Percentiles rank a stretch among this genome's conserved stretches.
Evolutionary conservation across 2,797 vertebrate genomes (phyloP).

Genomic region (Argentina silus): DNA sequence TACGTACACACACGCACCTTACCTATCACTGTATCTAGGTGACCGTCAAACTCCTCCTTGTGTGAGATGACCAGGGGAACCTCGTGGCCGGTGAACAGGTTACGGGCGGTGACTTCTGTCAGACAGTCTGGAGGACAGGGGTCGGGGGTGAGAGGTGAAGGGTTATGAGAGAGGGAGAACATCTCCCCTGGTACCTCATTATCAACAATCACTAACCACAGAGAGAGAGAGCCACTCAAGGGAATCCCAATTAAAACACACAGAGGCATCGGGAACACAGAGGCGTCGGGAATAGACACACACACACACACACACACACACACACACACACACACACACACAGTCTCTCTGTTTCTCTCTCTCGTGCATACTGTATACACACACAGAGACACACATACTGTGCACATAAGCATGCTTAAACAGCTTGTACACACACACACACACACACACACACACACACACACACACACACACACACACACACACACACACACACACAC

Average conservation of each 20-base stretch:
- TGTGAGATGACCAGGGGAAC: slow-evolving; percentile 87
- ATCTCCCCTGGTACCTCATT: slow-evolving; percentile 49
- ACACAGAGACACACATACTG: not conserved
- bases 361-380: not conserved
- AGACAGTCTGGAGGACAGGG: slow-evolving; percentile 80
- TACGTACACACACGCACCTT: slow-evolving; percentile 47
- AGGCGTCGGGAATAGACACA: slow-evolving; percentile 4
- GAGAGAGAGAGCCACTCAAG: slow-evolving; percentile 29
- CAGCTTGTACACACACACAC: slow-evolving; percentile 3
- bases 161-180: slow-evolving; percentile 16
- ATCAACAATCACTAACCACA: slow-evolving; percentile 52
- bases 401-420: not conserved
- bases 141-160: slow-evolving; percentile 27
- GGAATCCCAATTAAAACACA: slow-evolving; percentile 64
- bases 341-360: not conserved
- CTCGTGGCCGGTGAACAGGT: slow-evolving; percentile 86
- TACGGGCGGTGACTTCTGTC: slow-evolving; percentile 85
- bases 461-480: not conserved
- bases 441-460: slow-evolving; percentile 21
- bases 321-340: slow-evolving; percentile 9
- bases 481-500: slow-evolving; percentile 14
- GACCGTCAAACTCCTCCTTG: slow-evolving; percentile 80
- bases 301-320: not conserved
- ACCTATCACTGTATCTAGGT: slow-evolving; percentile 91
- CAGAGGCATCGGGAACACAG: not conserved